Evolutionary conservation across 2,113 vertebrate genomes (phyloP).

Genomic region (Scatophagus argus): DNA sequence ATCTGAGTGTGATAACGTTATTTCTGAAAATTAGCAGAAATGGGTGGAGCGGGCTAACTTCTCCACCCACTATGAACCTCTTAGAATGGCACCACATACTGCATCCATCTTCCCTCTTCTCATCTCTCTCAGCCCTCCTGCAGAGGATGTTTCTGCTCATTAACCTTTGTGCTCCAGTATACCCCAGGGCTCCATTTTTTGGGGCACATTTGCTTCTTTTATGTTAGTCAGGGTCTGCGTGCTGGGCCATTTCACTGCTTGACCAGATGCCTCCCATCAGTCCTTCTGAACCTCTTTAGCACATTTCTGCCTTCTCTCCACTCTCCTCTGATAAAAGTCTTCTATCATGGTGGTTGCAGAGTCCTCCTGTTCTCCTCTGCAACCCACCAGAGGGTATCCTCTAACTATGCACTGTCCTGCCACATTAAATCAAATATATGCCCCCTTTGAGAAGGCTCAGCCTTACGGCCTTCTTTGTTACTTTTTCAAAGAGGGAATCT

Average conservation of each 20-base stretch:
- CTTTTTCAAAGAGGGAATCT: slow-evolving; percentile 42
- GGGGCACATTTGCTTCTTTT: slow-evolving; percentile 45
- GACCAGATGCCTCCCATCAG: slow-evolving; percentile 59
- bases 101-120: slow-evolving; percentile 14
- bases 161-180: slow-evolving; percentile 63
- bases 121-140: slow-evolving; percentile 32
- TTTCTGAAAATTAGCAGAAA: slow-evolving; percentile 24
- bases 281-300: slow-evolving; percentile 45
- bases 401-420: slow-evolving; percentile 64
- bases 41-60: neutral
- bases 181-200: slow-evolving; percentile 50
- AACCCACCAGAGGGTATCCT: slow-evolving; percentile 66
- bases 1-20: neutral
- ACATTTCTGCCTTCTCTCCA: slow-evolving; percentile 16
- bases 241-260: slow-evolving; percentile 48
- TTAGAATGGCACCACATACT: neutral
- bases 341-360: slow-evolving; percentile 59
- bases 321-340: slow-evolving; percentile 62
- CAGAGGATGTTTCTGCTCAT: slow-evolving; percentile 65
- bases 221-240: slow-evolving; percentile 43
- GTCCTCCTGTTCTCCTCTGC: slow-evolving; percentile 66
- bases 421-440: slow-evolving; percentile 72
- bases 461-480: slow-evolving; percentile 42
- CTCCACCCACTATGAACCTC: neutral
- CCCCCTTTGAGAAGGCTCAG: slow-evolving; percentile 47